phyloP scores from a whole-genome alignment of 1,140 invertebrate species.

The Dysdera silvatica region DNA sequence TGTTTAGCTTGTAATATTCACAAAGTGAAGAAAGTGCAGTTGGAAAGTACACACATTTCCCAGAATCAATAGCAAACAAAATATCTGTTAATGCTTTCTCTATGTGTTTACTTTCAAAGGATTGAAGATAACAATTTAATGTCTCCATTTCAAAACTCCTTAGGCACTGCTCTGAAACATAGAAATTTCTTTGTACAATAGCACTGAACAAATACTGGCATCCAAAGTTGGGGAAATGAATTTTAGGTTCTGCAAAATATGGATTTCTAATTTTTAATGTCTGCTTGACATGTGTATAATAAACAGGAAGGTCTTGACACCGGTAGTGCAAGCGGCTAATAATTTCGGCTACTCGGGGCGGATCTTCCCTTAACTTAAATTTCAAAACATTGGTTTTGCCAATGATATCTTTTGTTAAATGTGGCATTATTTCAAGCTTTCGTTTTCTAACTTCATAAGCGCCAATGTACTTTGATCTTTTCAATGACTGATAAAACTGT shows the following conservation, averaged over 20 bases:
- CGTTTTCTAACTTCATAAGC: background rate
- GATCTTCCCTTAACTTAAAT: background rate
- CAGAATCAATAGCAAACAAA: constrained; percentile 4
- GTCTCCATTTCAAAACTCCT: background rate
- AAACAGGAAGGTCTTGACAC: constrained; percentile 6
- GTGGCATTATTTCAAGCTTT: background rate
- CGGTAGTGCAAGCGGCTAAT: constrained; percentile 5
- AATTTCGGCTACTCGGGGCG: background rate
- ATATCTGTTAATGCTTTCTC: constrained; percentile 9
- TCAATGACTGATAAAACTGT: background rate
- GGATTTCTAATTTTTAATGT: background rate
- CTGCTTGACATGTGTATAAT: background rate
- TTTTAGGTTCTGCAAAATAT: background rate
- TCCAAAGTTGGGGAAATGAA: background rate
- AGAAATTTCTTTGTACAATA: constrained; percentile 16
- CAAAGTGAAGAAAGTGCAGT: background rate
- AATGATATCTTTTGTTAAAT: background rate
- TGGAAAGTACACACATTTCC: constrained; percentile 13
- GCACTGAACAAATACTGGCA: constrained; percentile 13
- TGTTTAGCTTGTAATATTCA: background rate
- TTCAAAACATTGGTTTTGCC: constrained; percentile 12
- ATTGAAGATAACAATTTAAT: background rate
- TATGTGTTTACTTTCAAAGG: background rate
- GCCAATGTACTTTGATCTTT: background rate
- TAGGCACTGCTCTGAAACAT: background rate